phyloP scores from a whole-genome alignment of 2,797 vertebrate genomes.

The Typhlichthys eigenmanni region DNA sequence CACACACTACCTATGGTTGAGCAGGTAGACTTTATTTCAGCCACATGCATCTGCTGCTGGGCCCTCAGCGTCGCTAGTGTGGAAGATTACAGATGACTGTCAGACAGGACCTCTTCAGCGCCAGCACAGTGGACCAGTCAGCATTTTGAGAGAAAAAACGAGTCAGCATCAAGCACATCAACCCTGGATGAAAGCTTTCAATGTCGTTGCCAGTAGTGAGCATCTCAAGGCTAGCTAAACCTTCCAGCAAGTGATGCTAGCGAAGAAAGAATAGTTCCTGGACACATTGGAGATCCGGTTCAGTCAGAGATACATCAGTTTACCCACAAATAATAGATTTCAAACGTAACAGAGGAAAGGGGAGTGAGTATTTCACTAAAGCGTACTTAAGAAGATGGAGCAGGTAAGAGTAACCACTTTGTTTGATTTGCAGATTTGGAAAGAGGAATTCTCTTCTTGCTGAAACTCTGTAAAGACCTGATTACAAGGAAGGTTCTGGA shows the following conservation, averaged over 20 bases:
- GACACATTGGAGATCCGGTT: constrained; percentile 86
- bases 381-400: constrained; percentile 84
- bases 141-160: constrained; percentile 80
- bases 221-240: constrained; percentile 92
- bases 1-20: constrained; percentile 49
- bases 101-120: constrained; percentile 93
- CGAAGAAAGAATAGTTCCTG: constrained; percentile 87
- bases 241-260: constrained; percentile 87
- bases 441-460: constrained; percentile 86
- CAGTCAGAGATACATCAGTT: constrained; percentile 91
- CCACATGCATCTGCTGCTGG: constrained; percentile 68
- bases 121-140: constrained; percentile 91
- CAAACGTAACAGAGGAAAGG: constrained; percentile 90
- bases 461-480: constrained; percentile 91
- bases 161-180: constrained; percentile 91
- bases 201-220: constrained; percentile 92
- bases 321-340: constrained; percentile 87
- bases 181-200: constrained; percentile 90
- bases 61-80: constrained; percentile 84
- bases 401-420: constrained; percentile 96
- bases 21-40: constrained; percentile 61
- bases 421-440: constrained; percentile 98
- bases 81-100: constrained; percentile 90
- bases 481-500: constrained; percentile 91
- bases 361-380: constrained; percentile 93